phyloP scores from a whole-genome alignment of 2,113 vertebrate species.

The Phyllostomus hastatus region DNA sequence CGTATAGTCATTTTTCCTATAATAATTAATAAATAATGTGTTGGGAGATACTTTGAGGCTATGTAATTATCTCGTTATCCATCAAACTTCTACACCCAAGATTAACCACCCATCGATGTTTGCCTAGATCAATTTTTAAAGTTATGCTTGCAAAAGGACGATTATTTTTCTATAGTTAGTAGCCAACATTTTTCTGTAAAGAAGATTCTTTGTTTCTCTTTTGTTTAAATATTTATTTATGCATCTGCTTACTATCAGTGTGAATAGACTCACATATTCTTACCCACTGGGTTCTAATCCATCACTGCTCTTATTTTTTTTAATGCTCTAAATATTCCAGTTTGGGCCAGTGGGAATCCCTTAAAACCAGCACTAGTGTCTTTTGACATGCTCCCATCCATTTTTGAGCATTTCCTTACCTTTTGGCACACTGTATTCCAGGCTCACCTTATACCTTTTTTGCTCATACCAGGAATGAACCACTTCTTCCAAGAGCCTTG shows the following conservation, averaged over 20 bases:
- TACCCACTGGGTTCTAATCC: neutral
- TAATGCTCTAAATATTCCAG: neutral
- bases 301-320: neutral
- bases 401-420: neutral
- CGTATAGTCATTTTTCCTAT: neutral
- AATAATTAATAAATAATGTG: neutral
- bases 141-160: neutral
- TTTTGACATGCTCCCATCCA: neutral
- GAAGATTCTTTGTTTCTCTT: neutral
- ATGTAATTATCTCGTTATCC: neutral
- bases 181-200: neutral
- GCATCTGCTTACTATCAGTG: neutral
- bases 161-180: neutral
- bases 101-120: neutral
- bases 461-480: neutral
- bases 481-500: neutral
- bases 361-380: neutral
- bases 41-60: neutral
- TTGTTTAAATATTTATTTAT: neutral
- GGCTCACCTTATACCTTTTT: neutral
- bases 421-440: neutral
- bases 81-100: neutral
- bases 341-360: neutral
- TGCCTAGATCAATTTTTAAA: neutral
- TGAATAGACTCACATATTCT: neutral